Evolutionary conservation across 2,888 invertebrate genomes (phyloP).

Genomic region (Galeopsomyia nigrocyanea): DNA sequence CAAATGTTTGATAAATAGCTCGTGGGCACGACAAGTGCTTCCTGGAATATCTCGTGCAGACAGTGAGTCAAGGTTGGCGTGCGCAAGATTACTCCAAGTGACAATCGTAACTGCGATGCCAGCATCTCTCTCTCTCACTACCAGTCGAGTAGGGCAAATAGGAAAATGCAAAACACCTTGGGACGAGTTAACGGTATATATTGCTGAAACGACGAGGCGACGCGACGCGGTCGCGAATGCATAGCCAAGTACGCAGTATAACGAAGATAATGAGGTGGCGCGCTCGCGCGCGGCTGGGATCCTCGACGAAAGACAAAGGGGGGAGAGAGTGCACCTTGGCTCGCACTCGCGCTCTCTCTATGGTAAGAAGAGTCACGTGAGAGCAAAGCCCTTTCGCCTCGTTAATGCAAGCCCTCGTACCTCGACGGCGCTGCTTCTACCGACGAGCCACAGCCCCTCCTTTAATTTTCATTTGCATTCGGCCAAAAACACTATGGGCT

Average conservation of each 20-base stretch:
- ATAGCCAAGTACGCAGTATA: constrained; percentile 20
- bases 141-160: constrained; percentile 7
- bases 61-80: neutral
- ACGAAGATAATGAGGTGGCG: constrained; percentile 41
- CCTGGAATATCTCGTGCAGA: constrained; percentile 1
- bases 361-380: constrained; percentile 35
- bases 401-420: constrained; percentile 28
- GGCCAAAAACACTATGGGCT: too few species aligned
- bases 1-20: neutral
- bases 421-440: neutral
- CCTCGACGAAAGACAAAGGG: constrained; percentile 30
- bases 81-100: too few species aligned
- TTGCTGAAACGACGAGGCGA: neutral
- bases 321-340: neutral
- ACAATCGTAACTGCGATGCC: too few species aligned
- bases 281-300: neutral
- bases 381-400: neutral
- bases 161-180: constrained; percentile 40
- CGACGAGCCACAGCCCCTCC: neutral
- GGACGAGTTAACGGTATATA: neutral
- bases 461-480: constrained; percentile 42
- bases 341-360: constrained; percentile 14
- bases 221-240: neutral
- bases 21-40: constrained; percentile 1
- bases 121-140: too few species aligned